phyloP scores from a whole-genome alignment of 2,797 vertebrate genomes.

The Falco concolor region DNA sequence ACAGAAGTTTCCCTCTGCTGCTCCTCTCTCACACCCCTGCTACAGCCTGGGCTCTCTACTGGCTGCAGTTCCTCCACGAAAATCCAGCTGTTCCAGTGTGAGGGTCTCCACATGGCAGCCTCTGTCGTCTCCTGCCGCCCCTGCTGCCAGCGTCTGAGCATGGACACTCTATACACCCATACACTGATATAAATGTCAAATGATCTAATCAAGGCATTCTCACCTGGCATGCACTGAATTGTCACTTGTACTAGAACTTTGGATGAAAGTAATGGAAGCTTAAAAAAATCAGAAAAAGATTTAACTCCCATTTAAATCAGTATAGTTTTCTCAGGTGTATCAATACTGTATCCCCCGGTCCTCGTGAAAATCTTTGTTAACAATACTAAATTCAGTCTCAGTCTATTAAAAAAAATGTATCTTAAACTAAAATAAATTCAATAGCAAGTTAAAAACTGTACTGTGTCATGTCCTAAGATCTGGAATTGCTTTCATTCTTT shows the following conservation, averaged over 20 bases:
- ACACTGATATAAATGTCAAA: background rate
- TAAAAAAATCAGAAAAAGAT: background rate
- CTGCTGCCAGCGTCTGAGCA: background rate
- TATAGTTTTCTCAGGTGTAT: background rate
- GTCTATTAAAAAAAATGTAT: background rate
- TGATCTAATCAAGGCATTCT: background rate
- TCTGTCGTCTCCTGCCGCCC: background rate
- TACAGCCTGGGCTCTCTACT: accelerated
- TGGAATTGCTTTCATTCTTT: conserved; percentile 9
- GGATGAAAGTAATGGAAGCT: background rate
- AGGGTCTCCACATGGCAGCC: background rate
- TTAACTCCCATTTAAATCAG: background rate
- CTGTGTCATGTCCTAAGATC: background rate
- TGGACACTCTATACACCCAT: too few relatives aligned
- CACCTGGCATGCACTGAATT: background rate
- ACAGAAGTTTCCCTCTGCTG: background rate
- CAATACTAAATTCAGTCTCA: background rate
- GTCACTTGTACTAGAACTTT: background rate
- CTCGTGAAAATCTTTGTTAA: background rate
- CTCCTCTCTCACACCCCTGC: background rate
- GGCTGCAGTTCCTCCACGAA: background rate
- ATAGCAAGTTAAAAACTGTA: background rate
- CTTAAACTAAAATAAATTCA: background rate
- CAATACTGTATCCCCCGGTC: background rate
- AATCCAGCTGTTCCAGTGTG: background rate